Evolutionary conservation across 2,888 invertebrate species (phyloP).

Genomic region (Drosophila emarginata): DNA sequence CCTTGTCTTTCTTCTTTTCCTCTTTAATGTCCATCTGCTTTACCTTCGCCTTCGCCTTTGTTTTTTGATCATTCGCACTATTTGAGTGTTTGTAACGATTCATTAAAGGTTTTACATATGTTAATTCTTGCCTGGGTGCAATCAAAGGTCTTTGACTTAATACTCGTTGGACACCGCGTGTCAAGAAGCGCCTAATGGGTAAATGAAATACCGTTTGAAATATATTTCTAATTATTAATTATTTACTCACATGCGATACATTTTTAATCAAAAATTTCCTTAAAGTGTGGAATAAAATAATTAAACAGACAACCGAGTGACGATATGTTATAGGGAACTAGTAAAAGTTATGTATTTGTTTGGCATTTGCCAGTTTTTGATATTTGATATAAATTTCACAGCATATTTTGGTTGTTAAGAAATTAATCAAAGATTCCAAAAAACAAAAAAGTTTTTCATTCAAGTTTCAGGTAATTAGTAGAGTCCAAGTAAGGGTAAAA

Average conservation of each 20-base stretch:
- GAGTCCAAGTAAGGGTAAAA: not conserved
- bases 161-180: not conserved
- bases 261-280: slow-evolving; percentile 22
- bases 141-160: slow-evolving; percentile 7
- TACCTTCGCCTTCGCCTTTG: not conserved
- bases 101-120: not conserved
- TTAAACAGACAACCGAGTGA: not conserved
- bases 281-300: not conserved
- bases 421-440: too few relatives aligned
- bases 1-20: not conserved
- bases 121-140: not conserved
- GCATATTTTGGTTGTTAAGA: not conserved
- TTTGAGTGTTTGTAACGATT: not conserved
- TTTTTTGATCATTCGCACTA: not conserved
- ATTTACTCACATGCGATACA: slow-evolving; percentile 42
- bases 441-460: not conserved
- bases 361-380: not conserved
- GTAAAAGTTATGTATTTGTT: too few relatives aligned
- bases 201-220: not conserved
- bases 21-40: not conserved
- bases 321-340: not conserved
- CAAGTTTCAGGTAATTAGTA: not conserved
- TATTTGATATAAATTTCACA: not conserved
- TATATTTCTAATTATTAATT: not conserved
- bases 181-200: not conserved